A percentile compares a stretch with the other conserved stretches of the same genome.
Evolutionary conservation across 1,140 invertebrate genomes (phyloP).

Genomic region (Leptinotarsa texana): DNA sequence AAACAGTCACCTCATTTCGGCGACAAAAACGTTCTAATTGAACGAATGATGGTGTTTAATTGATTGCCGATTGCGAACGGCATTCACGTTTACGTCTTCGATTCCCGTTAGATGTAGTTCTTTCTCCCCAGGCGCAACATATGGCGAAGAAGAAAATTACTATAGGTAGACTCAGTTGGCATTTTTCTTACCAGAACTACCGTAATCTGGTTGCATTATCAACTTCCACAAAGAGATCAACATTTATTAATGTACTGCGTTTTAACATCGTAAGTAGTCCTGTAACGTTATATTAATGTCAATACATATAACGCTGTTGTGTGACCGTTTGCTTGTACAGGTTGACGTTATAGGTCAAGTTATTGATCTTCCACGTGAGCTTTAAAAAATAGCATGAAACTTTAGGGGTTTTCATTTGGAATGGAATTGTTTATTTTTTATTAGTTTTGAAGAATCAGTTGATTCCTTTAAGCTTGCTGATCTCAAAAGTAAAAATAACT

Average conservation of each 20-base stretch:
- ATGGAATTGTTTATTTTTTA: too few relatives aligned
- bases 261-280: neutral
- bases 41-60: neutral
- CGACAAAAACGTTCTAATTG: neutral
- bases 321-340: too few relatives aligned
- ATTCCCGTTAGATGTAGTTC: neutral
- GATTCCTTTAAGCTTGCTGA: too few relatives aligned
- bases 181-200: neutral
- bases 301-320: neutral
- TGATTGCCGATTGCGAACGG: neutral
- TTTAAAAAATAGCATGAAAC: too few relatives aligned
- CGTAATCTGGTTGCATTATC: neutral
- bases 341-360: too few relatives aligned
- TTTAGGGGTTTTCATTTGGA: too few relatives aligned
- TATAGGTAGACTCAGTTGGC: neutral
- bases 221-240: neutral
- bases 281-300: neutral
- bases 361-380: too few relatives aligned
- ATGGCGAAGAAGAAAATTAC: neutral
- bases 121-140: neutral
- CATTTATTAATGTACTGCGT: neutral
- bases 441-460: too few relatives aligned
- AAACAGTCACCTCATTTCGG: neutral
- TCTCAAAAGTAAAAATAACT: too few relatives aligned
- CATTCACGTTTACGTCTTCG: neutral